These are phyloP conservation scores for Anagrus nilaparvatae DNA, from an alignment of 1,140 invertebrate genomes.

Conservation along the genomic window DNA sequence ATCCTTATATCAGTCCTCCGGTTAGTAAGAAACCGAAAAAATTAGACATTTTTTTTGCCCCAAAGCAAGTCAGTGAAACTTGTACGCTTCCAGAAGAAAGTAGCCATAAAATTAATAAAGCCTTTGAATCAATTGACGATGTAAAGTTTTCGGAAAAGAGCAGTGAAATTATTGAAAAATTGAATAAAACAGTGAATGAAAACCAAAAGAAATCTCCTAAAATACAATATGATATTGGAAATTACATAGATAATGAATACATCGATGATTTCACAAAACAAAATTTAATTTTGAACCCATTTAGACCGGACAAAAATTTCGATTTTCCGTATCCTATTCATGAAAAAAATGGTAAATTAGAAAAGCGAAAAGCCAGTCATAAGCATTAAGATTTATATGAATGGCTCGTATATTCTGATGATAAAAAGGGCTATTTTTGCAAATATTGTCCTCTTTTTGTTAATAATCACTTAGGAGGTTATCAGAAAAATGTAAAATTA, in stretches of 20 bases:
- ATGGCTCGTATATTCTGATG: not conserved
- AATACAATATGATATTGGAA: not conserved
- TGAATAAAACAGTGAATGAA: not conserved
- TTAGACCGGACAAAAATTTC: not conserved
- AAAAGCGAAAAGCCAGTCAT: not conserved
- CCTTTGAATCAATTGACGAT: too few species aligned
- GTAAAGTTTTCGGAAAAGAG: too few species aligned
- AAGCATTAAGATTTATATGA: not conserved
- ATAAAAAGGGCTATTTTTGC: conserved; percentile 13
- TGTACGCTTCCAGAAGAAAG: too few species aligned
- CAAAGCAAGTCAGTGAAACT: too few species aligned
- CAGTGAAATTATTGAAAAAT: not conserved
- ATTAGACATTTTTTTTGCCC: too few species aligned
- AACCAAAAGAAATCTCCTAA: not conserved
- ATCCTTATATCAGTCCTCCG: too few species aligned
- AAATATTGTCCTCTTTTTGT: conserved; percentile 22
- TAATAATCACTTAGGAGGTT: conserved; percentile 7
- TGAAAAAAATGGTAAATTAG: not conserved
- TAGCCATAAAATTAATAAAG: too few species aligned
- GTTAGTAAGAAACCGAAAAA: too few species aligned
- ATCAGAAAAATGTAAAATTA: conserved; percentile 13
- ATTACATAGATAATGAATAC: not conserved
- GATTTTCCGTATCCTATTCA: not conserved
- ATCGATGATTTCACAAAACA: not conserved
- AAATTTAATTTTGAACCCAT: not conserved